Conservation (phyloP, 2,113 vertebrate species). For the Scomber colias region DNA sequence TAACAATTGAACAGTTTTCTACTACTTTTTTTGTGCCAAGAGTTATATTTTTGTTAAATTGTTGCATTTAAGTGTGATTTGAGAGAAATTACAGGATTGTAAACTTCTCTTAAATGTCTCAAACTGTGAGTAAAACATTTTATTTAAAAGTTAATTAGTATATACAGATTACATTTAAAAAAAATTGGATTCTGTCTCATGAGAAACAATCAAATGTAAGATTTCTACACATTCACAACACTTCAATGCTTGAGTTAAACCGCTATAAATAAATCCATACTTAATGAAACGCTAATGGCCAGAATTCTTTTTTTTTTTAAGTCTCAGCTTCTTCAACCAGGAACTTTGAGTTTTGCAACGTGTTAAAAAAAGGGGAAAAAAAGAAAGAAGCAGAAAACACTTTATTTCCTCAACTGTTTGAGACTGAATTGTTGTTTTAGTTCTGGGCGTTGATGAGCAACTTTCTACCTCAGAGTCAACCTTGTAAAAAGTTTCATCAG, state of each 20-base stretch:
- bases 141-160: background rate
- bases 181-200: background rate
- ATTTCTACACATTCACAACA: background rate
- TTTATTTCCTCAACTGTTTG: constrained; percentile 37
- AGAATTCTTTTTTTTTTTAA: background rate
- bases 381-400: background rate
- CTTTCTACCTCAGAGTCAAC: constrained; percentile 46
- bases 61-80: background rate
- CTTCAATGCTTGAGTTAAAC: background rate
- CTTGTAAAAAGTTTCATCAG: constrained; percentile 54
- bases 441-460: constrained; percentile 57
- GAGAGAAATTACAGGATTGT: constrained; percentile 1
- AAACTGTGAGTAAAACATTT: background rate
- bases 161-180: background rate
- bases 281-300: background rate
- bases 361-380: background rate
- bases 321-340: background rate
- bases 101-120: constrained; percentile 23
- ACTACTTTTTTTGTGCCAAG: background rate
- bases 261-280: background rate
- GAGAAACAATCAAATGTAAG: background rate
- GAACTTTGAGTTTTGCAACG: constrained; percentile 2
- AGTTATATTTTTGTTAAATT: constrained; percentile 5
- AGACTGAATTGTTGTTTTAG: constrained; percentile 7
- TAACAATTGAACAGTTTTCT: background rate